phyloP scores from a whole-genome alignment of 92 coral and sea anemone genomes.

The Epizoanthus scotinus region DNA sequence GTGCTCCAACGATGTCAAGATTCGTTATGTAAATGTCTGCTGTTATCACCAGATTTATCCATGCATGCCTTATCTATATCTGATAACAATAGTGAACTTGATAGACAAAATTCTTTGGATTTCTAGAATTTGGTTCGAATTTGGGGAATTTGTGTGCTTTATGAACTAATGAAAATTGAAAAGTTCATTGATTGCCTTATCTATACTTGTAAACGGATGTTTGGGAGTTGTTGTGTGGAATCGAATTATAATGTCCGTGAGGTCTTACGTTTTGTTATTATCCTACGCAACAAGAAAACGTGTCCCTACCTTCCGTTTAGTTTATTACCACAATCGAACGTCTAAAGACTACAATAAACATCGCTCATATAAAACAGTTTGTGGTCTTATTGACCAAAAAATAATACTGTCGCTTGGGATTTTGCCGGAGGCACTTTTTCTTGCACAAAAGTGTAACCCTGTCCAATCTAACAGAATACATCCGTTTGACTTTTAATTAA shows the following conservation, averaged over 20 bases:
- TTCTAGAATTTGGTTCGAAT: no score
- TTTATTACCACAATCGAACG: neutral
- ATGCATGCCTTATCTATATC: no score
- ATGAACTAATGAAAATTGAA: neutral
- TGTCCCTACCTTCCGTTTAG: neutral
- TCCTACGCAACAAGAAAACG: neutral
- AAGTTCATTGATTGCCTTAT: neutral
- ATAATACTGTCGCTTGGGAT: neutral
- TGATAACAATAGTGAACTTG: no score
- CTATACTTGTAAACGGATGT: neutral
- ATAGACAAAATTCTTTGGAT: no score
- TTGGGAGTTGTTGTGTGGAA: neutral
- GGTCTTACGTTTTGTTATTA: conserved; percentile 1
- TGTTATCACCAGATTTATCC: no score
- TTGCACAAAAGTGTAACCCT: neutral
- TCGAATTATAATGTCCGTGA: neutral
- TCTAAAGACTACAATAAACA: neutral
- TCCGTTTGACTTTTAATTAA: neutral
- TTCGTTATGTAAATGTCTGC: no score
- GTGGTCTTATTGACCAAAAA: neutral
- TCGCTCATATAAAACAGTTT: conserved; percentile 11
- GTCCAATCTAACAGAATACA: neutral
- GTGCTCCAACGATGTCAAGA: no score
- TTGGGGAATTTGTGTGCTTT: neutral
- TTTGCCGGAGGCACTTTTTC: neutral